Evolutionary conservation across 2,888 invertebrate species (phyloP).

Genomic region (Exephanes ischioxanthus): DNA sequence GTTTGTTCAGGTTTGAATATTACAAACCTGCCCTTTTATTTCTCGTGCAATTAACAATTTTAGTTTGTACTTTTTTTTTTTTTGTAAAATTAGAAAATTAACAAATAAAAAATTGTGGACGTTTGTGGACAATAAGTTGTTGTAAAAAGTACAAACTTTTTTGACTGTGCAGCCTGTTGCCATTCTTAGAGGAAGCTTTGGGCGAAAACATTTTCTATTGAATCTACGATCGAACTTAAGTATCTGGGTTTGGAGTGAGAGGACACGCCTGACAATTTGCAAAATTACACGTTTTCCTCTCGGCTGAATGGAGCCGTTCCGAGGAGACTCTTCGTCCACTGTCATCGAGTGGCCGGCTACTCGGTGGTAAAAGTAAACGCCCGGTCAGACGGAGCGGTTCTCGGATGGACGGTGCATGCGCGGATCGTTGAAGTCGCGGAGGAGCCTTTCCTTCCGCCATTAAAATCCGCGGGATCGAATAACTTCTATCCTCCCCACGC

Average conservation of each 20-base stretch:
- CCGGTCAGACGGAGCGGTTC: slow-evolving; percentile 43
- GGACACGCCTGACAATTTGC: slow-evolving; percentile 59
- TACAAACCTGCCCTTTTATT: too few species aligned
- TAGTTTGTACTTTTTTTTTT: too few species aligned
- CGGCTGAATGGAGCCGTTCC: neutral
- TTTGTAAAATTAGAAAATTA: too few species aligned
- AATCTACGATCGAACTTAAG: slow-evolving; percentile 12
- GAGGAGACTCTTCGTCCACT: neutral
- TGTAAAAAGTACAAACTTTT: too few species aligned
- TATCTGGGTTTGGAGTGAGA: neutral
- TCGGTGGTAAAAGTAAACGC: slow-evolving; percentile 49
- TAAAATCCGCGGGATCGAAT: slow-evolving; percentile 13
- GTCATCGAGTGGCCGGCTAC: neutral
- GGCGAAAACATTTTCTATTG: slow-evolving; percentile 8
- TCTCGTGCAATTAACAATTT: too few species aligned
- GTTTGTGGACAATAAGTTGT: too few species aligned
- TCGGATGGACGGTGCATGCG: neutral
- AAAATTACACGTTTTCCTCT: slow-evolving; percentile 56
- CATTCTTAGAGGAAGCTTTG: neutral
- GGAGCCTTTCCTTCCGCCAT: slow-evolving; percentile 37
- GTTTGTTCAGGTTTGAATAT: too few species aligned
- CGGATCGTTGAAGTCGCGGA: slow-evolving; percentile 30
- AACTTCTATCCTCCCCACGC: neutral
- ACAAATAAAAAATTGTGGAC: too few species aligned
- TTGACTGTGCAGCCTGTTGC: too few species aligned